Evolutionary conservation across 2,888 invertebrate species (phyloP).

Genomic region (Agriopis leucophaearia): DNA sequence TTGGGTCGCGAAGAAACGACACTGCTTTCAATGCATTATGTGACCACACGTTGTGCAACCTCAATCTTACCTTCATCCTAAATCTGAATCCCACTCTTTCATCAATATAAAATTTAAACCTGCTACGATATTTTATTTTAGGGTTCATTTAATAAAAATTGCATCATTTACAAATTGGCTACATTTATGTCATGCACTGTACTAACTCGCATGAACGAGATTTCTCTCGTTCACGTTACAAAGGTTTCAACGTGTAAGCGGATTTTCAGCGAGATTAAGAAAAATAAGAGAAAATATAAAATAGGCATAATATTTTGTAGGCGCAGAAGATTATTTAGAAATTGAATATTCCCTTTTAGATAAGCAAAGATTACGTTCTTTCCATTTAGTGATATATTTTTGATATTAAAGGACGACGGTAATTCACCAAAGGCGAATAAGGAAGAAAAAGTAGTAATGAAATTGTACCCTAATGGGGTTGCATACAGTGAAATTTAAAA

Average conservation of each 20-base stretch:
- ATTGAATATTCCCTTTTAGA: slow-evolving; percentile 54
- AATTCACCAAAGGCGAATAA: not conserved
- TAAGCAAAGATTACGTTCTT: slow-evolving; percentile 54
- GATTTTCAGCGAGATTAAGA: slow-evolving; percentile 68
- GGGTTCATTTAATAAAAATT: too few relatives aligned
- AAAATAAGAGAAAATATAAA: slow-evolving; percentile 62
- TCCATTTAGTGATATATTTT: slow-evolving; percentile 39
- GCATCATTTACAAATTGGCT: not conserved
- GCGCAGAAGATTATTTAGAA: slow-evolving; percentile 52
- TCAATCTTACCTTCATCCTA: too few relatives aligned
- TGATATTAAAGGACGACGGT: slow-evolving; percentile 25
- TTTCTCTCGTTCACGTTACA: slow-evolving; percentile 65
- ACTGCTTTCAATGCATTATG: too few relatives aligned
- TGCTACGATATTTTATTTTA: too few relatives aligned
- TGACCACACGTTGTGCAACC: too few relatives aligned
- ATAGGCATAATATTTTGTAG: slow-evolving; percentile 54
- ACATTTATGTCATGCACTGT: slow-evolving; percentile 9
- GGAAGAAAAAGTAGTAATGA: not conserved
- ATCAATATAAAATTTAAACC: too few relatives aligned
- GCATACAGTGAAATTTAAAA: not conserved
- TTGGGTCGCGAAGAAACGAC: too few relatives aligned
- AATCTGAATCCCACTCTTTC: too few relatives aligned
- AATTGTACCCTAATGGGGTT: not conserved
- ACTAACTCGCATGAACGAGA: slow-evolving; percentile 53
- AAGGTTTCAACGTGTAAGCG: slow-evolving; percentile 67